Percentiles rank a stretch among this genome's conserved stretches.
phyloP scores from a whole-genome alignment of 2,113 vertebrate genomes.

The Amphiprion percula region DNA sequence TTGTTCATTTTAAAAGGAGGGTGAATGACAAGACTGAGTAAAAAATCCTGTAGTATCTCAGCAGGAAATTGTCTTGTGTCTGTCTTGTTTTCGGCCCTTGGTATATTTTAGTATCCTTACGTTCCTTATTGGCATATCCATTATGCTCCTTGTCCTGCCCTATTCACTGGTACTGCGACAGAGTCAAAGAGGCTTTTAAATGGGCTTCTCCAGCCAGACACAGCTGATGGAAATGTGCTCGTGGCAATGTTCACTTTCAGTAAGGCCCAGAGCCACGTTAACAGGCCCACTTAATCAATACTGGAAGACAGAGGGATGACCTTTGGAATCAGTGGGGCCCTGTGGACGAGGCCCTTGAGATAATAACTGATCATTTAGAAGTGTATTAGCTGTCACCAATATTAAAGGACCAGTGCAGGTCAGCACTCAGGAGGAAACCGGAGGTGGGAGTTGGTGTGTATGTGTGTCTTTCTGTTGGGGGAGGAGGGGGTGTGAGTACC shows the following conservation, averaged over 20 bases:
- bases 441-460: neutral
- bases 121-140: constrained; percentile 69
- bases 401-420: constrained; percentile 74
- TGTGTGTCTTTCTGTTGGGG: neutral
- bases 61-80: constrained; percentile 6
- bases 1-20: neutral
- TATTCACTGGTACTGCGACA: constrained; percentile 53
- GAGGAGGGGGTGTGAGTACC: constrained; percentile 4
- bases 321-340: constrained; percentile 82
- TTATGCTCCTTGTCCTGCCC: constrained; percentile 63
- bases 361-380: constrained; percentile 84
- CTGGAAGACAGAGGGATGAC: constrained; percentile 80
- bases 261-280: constrained; percentile 72
- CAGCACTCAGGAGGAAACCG: constrained; percentile 55
- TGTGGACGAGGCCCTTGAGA: constrained; percentile 79
- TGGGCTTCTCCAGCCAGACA: constrained; percentile 39
- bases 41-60: constrained; percentile 5
- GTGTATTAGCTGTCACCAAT: constrained; percentile 83
- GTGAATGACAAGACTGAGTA: neutral
- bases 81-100: neutral
- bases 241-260: constrained; percentile 73
- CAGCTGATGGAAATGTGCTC: constrained; percentile 71
- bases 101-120: constrained; percentile 49
- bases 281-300: constrained; percentile 78
- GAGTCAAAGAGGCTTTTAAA: constrained; percentile 73